These are phyloP conservation scores for Pelochelys cantorii DNA, from an alignment of 2,797 vertebrate genomes.

Conservation along the genomic window DNA sequence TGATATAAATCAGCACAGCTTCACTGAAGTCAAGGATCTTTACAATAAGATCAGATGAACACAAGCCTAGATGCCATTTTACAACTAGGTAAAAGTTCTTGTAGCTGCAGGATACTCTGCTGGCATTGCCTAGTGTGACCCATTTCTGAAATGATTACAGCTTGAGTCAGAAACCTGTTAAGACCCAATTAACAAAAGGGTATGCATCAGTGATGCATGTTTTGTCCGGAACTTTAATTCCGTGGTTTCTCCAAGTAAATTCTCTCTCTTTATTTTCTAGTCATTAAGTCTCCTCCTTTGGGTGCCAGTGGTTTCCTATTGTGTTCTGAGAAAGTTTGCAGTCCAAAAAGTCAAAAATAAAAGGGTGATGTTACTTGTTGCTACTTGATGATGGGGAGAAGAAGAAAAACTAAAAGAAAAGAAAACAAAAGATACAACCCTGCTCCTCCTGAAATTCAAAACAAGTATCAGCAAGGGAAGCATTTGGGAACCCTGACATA, in stretches of 20 bases:
- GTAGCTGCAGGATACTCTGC: constrained; percentile 55
- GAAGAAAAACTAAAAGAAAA: background rate
- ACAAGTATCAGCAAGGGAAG: background rate
- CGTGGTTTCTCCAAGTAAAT: constrained; percentile 82
- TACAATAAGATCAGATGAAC: constrained; percentile 1
- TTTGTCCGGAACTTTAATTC: constrained; percentile 85
- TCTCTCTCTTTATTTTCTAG: constrained; percentile 81
- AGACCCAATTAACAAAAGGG: constrained; percentile 86
- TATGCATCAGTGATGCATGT: constrained; percentile 82
- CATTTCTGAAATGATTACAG: constrained; percentile 81
- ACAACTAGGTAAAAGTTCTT: constrained; percentile 71
- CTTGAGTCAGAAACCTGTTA: constrained; percentile 83
- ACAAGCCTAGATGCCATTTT: constrained; percentile 52
- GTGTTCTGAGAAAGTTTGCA: constrained; percentile 77
- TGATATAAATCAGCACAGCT: constrained; percentile 1
- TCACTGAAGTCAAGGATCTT: background rate
- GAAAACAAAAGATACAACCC: background rate
- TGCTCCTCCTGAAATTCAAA: background rate
- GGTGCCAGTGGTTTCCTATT: constrained; percentile 75
- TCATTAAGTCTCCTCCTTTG: constrained; percentile 84
- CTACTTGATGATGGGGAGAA: constrained; percentile 25
- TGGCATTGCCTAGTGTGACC: constrained; percentile 78
- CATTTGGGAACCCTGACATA: background rate
- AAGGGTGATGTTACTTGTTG: constrained; percentile 59
- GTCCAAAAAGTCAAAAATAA: constrained; percentile 72